phyloP scores from a whole-genome alignment of 2,113 vertebrate species.

The Asarcornis scutulata region DNA sequence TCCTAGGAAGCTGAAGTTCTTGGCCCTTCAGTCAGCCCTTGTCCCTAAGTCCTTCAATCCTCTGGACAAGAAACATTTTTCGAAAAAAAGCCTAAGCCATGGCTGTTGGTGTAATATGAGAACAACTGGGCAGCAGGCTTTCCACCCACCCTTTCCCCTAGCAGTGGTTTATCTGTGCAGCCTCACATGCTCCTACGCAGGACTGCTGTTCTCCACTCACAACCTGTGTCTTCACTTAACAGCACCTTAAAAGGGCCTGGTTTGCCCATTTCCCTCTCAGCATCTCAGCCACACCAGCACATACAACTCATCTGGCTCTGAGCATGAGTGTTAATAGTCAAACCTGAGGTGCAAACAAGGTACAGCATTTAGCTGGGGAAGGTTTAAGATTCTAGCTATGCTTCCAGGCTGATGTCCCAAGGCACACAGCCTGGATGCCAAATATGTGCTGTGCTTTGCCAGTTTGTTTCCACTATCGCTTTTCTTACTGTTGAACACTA shows the following conservation, averaged over 20 bases:
- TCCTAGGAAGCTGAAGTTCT: background rate
- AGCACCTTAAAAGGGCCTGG: background rate
- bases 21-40: too few relatives aligned
- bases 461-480: background rate
- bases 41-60: background rate
- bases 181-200: background rate
- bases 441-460: background rate
- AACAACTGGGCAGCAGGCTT: background rate
- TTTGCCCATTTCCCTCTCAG: background rate
- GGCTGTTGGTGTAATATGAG: background rate
- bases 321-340: background rate
- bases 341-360: background rate
- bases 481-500: background rate
- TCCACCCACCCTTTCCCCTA: background rate
- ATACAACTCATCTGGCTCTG: background rate
- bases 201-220: background rate
- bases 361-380: background rate
- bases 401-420: background rate
- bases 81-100: rapidly evolving
- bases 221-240: background rate
- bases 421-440: background rate
- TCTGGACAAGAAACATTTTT: background rate
- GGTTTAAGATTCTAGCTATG: background rate
- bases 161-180: rapidly evolving
- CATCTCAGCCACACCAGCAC: background rate